phyloP scores from a whole-genome alignment of 2,888 invertebrate species.

The Drosophila heteroneura region DNA sequence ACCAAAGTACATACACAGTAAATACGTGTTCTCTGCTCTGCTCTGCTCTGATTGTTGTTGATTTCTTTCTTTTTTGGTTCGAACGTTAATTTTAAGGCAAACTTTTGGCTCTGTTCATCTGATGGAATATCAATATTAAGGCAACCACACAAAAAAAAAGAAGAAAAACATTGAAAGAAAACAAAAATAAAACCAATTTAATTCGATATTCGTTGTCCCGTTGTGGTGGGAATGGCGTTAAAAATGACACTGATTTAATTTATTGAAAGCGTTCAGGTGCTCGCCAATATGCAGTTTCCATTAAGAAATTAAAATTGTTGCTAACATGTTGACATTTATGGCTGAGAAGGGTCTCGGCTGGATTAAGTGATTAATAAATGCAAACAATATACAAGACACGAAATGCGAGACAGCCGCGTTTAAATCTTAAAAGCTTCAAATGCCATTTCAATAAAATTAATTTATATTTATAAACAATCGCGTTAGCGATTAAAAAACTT shows the following conservation, averaged over 20 bases:
- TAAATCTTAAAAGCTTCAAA: constrained; percentile 24
- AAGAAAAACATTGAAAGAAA: constrained; percentile 1
- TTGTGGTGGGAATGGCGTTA: constrained; percentile 36
- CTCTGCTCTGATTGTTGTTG: constrained; percentile 9
- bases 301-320: constrained; percentile 59
- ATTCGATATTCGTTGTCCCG: constrained; percentile 56
- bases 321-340: constrained; percentile 34
- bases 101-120: constrained; percentile 33
- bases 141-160: constrained; percentile 13
- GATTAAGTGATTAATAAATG: constrained; percentile 42
- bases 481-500: constrained; percentile 18
- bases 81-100: constrained; percentile 33
- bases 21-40: constrained; percentile 9
- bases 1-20: constrained; percentile 48
- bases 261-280: constrained; percentile 33
- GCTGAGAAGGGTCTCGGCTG: constrained; percentile 24
- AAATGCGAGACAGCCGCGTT: neutral
- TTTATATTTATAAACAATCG: constrained; percentile 25
- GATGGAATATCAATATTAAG: constrained; percentile 69
- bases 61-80: neutral
- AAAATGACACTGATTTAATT: constrained; percentile 62
- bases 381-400: neutral
- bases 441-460: constrained; percentile 26
- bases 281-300: constrained; percentile 44
- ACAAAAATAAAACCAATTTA: constrained; percentile 52